phyloP scores from a whole-genome alignment of 2,888 invertebrate species.

The Lithophane socia region DNA sequence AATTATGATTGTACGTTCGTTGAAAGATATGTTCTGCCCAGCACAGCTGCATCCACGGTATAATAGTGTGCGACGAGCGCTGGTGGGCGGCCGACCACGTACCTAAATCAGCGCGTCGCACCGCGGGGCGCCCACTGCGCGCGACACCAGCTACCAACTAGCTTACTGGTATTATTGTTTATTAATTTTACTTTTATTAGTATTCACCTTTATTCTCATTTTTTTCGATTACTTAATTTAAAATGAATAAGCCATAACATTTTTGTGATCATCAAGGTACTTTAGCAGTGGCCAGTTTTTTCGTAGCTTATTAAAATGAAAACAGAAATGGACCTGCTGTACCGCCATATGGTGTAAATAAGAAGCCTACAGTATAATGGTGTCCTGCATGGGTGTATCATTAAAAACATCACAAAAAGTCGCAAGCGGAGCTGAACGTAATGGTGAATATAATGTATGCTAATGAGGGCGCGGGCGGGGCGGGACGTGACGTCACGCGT shows the following conservation, averaged over 20 bases:
- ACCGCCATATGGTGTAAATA: constrained; percentile 68
- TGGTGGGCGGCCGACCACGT: constrained; percentile 62
- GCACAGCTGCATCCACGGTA: constrained; percentile 6
- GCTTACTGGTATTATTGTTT: constrained; percentile 28
- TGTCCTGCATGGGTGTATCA: constrained; percentile 76
- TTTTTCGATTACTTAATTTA: not conserved
- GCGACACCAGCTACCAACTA: constrained; percentile 65
- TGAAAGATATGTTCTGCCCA: constrained; percentile 22
- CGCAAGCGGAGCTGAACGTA: constrained; percentile 83
- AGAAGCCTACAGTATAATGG: constrained; percentile 70
- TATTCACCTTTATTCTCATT: constrained; percentile 3
- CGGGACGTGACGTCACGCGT: constrained; percentile 88
- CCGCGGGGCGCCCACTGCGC: constrained; percentile 69
- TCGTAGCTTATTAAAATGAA: constrained; percentile 60
- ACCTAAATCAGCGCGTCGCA: constrained; percentile 69
- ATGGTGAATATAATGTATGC: constrained; percentile 89
- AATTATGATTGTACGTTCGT: constrained; percentile 35
- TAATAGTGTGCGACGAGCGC: constrained; percentile 24
- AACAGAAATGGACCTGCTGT: constrained; percentile 44
- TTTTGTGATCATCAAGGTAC: constrained; percentile 14
- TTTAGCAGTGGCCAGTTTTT: constrained; percentile 9
- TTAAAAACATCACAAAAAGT: constrained; percentile 85
- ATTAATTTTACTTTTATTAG: constrained; percentile 18
- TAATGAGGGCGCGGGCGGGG: constrained; percentile 86
- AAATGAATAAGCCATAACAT: constrained; percentile 1